Base-by-base conservation (phyloP, 2,888 invertebrate genomes). In the Tortricodes alternella region DNA sequence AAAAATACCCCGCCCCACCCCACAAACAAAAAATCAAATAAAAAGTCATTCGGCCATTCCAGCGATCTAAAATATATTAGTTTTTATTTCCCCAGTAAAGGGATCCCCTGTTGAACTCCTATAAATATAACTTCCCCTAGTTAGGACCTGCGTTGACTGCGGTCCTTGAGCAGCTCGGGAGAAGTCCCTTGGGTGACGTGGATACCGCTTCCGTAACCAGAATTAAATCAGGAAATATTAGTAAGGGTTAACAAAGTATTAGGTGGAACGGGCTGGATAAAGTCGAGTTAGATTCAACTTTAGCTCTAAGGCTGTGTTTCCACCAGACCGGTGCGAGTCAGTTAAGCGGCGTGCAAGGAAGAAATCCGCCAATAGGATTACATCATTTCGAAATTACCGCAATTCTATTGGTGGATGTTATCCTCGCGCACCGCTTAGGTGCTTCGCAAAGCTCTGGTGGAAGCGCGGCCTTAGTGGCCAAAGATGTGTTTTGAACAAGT, bases 141-240 rank as follows among this genome's bases (percentile, higher is more conserved):
- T 21, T 8, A 38, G 48, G 27, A 21, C 16, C 29, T 11, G 24
- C 34, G 34, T 41, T 11, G 44, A 16, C 27, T 29, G 44, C 41
- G 41, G 35, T 48, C 34, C 21, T 16, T 24, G 39, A 15, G 41
- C 35, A 7, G 9, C 37, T 16, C 4, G 37, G 16, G 16, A n/a
- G 27, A 1, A 15, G 44, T 50, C 43, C 50, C 56, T 18, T 6
- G 49, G 56, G 56, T 8, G 23, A 43, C 49, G 38, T 38, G 49
- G 32, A 56, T 56, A 56, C 56, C 44, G 50, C 49, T 56, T 50
- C 50, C 46, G 32, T 44, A 29, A 11, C 43, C 55, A 9, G 41
- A 50, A 56, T 50, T 56, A 50, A 50, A 56, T 56, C 56, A 56
- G 37, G 21, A 56, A 11, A 56, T 56, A 56, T 56, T 50, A 56